Conservation (phyloP, 2,797 vertebrate species). For the Periophthalmus magnuspinnatus region DNA sequence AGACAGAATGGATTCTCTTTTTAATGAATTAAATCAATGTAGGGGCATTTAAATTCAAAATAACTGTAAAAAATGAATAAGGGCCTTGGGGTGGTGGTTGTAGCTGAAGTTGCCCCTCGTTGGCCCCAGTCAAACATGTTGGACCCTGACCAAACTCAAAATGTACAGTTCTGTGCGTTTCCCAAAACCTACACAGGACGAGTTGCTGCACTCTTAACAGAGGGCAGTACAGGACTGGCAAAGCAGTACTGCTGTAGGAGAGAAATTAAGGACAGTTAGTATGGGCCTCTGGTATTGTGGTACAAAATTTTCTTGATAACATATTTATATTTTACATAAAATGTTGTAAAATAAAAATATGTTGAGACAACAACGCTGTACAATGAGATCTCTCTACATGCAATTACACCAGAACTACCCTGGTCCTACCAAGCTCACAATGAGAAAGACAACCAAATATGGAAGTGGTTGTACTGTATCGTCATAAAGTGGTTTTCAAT, state of each 20-base stretch:
- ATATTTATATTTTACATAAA: slow-evolving; percentile 83
- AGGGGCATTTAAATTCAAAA: slow-evolving; percentile 2
- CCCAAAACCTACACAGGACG: slow-evolving; percentile 99
- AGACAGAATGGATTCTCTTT: not conserved
- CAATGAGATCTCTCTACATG: slow-evolving; percentile 84
- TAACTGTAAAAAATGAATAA: slow-evolving; percentile 14
- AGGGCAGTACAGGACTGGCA: slow-evolving; percentile 99
- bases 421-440: slow-evolving; percentile 20
- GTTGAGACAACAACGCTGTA: slow-evolving; percentile 87
- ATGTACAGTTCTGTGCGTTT: slow-evolving; percentile 88
- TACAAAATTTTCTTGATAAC: slow-evolving; percentile 86
- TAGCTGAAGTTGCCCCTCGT: slow-evolving; percentile 61
- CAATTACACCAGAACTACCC: slow-evolving; percentile 63
- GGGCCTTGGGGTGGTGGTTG: slow-evolving; percentile 28
- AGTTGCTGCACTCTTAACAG: slow-evolving; percentile 99
- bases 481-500: not conserved
- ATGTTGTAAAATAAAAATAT: slow-evolving; percentile 83
- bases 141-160: slow-evolving; percentile 81
- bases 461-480: not conserved
- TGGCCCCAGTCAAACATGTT: slow-evolving; percentile 56
- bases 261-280: slow-evolving; percentile 99
- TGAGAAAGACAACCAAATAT: slow-evolving; percentile 11
- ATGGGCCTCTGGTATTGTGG: slow-evolving; percentile 99
- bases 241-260: slow-evolving; percentile 99
- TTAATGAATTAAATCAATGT: not conserved